Conservation (phyloP, 1,140 invertebrate genomes). For the Micrasema longulum region DNA sequence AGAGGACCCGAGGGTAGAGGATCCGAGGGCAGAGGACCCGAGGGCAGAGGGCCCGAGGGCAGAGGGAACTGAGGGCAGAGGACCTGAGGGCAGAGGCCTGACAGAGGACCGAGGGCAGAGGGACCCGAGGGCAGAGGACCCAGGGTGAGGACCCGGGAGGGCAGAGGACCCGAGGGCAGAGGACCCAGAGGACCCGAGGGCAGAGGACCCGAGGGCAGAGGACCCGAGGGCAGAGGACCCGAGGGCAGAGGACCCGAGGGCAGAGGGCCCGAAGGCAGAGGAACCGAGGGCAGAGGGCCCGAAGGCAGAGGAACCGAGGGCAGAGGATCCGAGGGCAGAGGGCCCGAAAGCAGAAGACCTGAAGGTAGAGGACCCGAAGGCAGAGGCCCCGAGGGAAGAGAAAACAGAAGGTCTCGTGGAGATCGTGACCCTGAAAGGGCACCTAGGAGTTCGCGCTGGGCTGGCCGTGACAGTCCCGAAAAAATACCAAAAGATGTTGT, state of each 20-base stretch:
- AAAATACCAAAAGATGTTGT: slow-evolving; percentile 13
- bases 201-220: too few species aligned
- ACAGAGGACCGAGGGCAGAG: too few species aligned
- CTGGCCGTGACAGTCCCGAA: slow-evolving; percentile 42
- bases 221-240: too few species aligned
- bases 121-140: too few species aligned
- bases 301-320: slow-evolving; percentile 6
- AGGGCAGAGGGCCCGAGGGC: slow-evolving; percentile 59
- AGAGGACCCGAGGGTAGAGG: slow-evolving; percentile 28
- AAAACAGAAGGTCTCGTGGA: slow-evolving; percentile 21
- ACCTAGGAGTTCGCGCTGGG: slow-evolving; percentile 46
- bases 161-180: too few species aligned
- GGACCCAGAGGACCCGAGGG: too few species aligned
- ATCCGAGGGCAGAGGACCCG: slow-evolving; percentile 50
- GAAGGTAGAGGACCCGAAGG: slow-evolving; percentile 5
- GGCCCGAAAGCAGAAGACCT: too few species aligned
- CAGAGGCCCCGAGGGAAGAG: background rate
- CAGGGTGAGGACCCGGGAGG: too few species aligned
- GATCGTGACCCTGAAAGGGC: slow-evolving; percentile 39
- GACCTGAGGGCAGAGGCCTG: too few species aligned
- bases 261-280: slow-evolving; percentile 59
- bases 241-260: too few species aligned
- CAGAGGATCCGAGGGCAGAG: slow-evolving; percentile 57
- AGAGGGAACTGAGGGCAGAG: too few species aligned
- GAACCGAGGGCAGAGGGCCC: background rate